These are phyloP conservation scores for Melieria crassipennis DNA, from an alignment of 2,888 invertebrate species.

Conservation along the genomic window DNA sequence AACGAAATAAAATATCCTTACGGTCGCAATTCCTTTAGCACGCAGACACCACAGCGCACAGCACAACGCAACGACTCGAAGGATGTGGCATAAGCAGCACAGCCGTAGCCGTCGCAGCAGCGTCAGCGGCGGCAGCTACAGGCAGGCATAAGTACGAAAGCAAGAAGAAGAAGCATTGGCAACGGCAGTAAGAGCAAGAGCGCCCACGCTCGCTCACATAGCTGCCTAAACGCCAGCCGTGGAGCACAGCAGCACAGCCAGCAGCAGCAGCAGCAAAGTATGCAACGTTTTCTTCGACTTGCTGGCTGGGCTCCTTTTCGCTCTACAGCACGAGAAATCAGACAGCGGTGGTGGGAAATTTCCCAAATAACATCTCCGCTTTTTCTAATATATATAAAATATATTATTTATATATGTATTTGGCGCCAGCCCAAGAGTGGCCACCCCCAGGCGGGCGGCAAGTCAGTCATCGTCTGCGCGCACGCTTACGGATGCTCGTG, in stretches of 20 bases:
- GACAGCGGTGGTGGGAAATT: too few species aligned
- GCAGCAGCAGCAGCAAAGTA: background rate
- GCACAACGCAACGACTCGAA: too few species aligned
- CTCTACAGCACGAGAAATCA: background rate
- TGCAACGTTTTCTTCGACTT: constrained; percentile 28
- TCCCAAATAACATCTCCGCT: background rate
- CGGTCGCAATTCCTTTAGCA: background rate
- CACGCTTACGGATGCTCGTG: too few species aligned
- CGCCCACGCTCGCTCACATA: constrained; percentile 13
- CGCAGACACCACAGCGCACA: background rate
- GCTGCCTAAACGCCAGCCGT: background rate
- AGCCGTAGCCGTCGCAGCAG: too few species aligned
- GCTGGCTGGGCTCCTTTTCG: background rate
- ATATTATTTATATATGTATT: background rate
- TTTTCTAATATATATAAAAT: constrained; percentile 4
- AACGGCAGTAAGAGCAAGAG: background rate
- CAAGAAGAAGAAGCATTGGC: constrained; percentile 14
- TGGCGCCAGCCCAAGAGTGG: too few species aligned
- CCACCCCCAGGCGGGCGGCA: too few species aligned
- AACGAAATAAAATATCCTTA: constrained; percentile 17
- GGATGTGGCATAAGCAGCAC: too few species aligned
- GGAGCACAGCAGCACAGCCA: background rate
- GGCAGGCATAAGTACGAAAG: constrained; percentile 12
- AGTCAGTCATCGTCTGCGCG: too few species aligned
- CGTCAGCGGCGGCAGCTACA: background rate